These are phyloP conservation scores for Danionella cerebrum DNA, from an alignment of 2,113 vertebrate species.

Conservation along the genomic window DNA sequence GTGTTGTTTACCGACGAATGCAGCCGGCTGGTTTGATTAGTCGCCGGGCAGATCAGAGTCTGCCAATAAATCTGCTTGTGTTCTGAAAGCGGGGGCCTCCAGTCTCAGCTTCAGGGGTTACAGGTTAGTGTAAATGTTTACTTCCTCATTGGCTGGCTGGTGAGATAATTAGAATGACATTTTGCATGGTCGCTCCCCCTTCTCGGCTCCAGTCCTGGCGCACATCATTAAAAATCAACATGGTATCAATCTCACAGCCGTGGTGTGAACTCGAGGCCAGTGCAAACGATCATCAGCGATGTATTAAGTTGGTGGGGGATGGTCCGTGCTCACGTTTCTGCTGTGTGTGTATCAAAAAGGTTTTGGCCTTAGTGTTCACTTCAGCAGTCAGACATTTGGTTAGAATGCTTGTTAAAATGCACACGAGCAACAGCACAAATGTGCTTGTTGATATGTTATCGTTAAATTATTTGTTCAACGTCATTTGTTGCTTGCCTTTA, in stretches of 20 bases:
- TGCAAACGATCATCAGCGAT: conserved; percentile 50
- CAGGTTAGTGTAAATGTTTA: conserved; percentile 57
- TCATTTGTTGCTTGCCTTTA: too few species aligned
- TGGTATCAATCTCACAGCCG: conserved; percentile 52
- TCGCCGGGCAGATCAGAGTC: conserved; percentile 18
- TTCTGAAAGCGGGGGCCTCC: conserved; percentile 11
- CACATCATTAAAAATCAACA: conserved; percentile 70
- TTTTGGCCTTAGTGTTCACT: conserved; percentile 20
- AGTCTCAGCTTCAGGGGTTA: conserved; percentile 27
- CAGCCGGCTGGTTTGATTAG: conserved; percentile 27
- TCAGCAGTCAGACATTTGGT: conserved; percentile 4
- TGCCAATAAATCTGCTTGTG: conserved; percentile 8
- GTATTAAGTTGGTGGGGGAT: conserved; percentile 28
- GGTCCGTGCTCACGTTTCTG: conserved; percentile 30
- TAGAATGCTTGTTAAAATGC: conserved; percentile 27
- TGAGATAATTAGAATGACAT: conserved; percentile 68
- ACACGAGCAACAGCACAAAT: conserved; percentile 5
- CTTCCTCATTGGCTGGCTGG: conserved; percentile 40
- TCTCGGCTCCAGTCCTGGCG: conserved; percentile 39
- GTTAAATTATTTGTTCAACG: too few species aligned
- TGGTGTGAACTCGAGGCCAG: conserved; percentile 49
- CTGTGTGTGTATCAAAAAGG: not conserved
- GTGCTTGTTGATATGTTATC: not conserved
- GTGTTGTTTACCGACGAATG: not conserved
- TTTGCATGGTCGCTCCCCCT: conserved; percentile 44